Evolutionary conservation across 2,888 invertebrate genomes (phyloP).

Genomic region (Drosophila percnosoma): DNA sequence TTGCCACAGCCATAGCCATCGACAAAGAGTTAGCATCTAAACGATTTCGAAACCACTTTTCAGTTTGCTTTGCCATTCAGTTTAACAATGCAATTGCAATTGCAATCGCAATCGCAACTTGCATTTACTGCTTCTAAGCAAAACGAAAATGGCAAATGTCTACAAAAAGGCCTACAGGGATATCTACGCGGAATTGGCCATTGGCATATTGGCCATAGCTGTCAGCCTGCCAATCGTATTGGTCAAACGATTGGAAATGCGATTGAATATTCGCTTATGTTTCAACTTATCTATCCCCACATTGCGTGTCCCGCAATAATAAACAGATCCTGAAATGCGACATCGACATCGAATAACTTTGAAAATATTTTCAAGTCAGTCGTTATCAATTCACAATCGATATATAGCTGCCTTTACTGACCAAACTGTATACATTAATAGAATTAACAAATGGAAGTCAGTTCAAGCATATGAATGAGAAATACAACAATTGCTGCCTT

Average conservation of each 20-base stretch:
- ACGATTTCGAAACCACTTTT: slow-evolving; percentile 51
- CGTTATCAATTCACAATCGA: neutral
- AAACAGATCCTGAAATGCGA: neutral
- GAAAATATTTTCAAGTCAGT: neutral
- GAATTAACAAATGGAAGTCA: slow-evolving; percentile 26
- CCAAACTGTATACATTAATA: slow-evolving; percentile 2
- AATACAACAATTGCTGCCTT: slow-evolving; percentile 36
- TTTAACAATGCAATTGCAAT: slow-evolving; percentile 34
- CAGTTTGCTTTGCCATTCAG: slow-evolving; percentile 28
- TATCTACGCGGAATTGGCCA: slow-evolving; percentile 3
- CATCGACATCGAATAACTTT: neutral
- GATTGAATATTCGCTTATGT: neutral
- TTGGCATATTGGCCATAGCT: neutral
- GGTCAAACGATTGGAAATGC: slow-evolving; percentile 7
- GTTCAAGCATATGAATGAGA: slow-evolving; percentile 11
- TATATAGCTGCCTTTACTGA: neutral
- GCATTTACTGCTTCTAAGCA: slow-evolving; percentile 31
- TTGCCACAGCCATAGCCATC: slow-evolving; percentile 18
- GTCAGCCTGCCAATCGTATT: neutral
- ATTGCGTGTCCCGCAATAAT: neutral
- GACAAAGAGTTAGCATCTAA: slow-evolving; percentile 48
- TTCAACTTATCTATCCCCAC: too few relatives aligned
- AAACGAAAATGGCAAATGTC: slow-evolving; percentile 15
- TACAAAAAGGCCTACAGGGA: slow-evolving; percentile 3
- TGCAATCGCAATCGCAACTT: slow-evolving; percentile 22